These are phyloP conservation scores for Euplagia quadripunctaria DNA, from an alignment of 2,888 invertebrate genomes.

Conservation along the genomic window DNA sequence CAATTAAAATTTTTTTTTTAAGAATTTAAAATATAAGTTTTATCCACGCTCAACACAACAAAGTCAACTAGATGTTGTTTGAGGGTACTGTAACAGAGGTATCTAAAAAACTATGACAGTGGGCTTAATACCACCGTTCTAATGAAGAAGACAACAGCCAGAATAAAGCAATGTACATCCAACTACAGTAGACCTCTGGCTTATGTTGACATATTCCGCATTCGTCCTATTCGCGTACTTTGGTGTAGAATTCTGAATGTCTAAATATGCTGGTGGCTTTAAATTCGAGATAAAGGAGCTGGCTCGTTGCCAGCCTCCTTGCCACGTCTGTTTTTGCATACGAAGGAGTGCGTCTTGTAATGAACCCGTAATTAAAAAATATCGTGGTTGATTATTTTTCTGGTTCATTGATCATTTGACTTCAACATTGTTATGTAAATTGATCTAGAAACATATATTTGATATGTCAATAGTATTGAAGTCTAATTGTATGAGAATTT, in stretches of 20 bases:
- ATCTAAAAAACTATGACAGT: slow-evolving; percentile 54
- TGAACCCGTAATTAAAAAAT: slow-evolving; percentile 61
- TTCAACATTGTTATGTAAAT: background rate
- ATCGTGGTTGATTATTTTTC: slow-evolving; percentile 18
- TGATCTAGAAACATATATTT: background rate
- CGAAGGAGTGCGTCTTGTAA: slow-evolving; percentile 45
- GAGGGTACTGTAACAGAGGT: background rate
- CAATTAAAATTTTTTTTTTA: too few relatives aligned
- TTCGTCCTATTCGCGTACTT: slow-evolving; percentile 44
- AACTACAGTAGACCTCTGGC: slow-evolving; percentile 55
- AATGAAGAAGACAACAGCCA: slow-evolving; percentile 71
- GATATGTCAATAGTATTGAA: background rate
- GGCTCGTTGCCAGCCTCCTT: slow-evolving; percentile 72
- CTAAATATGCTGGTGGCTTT: slow-evolving; percentile 65
- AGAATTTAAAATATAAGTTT: too few relatives aligned
- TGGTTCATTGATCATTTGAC: background rate
- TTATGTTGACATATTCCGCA: slow-evolving; percentile 48
- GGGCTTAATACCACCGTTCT: slow-evolving; percentile 60
- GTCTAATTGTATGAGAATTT: background rate
- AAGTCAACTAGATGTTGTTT: background rate
- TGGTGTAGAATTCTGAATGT: slow-evolving; percentile 54
- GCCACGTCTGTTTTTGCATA: slow-evolving; percentile 62
- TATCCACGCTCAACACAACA: background rate
- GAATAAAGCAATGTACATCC: slow-evolving; percentile 63
- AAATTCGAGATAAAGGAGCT: slow-evolving; percentile 68